Evolutionary conservation across 1,140 invertebrate genomes (phyloP), one percentile per base, ranked within the genome.

Genomic region (Psix sp.): DNA sequence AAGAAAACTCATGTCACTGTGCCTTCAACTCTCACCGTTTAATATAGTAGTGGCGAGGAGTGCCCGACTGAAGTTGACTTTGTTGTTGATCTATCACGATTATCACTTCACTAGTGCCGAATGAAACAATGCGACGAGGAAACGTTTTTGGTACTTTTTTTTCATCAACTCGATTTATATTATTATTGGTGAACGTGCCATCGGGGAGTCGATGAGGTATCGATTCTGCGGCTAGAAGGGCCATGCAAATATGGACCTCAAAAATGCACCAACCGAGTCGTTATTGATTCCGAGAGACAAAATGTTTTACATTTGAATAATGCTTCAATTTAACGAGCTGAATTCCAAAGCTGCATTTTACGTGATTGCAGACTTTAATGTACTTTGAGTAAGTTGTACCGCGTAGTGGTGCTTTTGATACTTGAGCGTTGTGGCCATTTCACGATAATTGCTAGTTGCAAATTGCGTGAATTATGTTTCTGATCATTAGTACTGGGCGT

Each of bases 251-350:
- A 38, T 43, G 52, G 45, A 51, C 51, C 68, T 63, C 59, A 72
- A 72, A 72, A 72, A 59, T 72, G 40, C 59, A 51, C 45, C 11
- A 51, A 33, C 66, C n/a, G 18, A 63, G 51, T 59, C 59, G 59
- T 72, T 72, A 72, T 72, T 72, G 68, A 72, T 72, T 72, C 56
- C 15, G 51, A 51, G 68, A 72, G 68, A 65, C 68, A 72, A 72
- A 72, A 72, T 65, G 68, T 51, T 72, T 63, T 63, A 59, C 51
- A 65, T 72, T 65, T 65, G 68, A 72, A 72, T 72, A 72, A 72
- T 65, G 68, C 68, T 65, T 57, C 51, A 45, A 52, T 63, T 63
- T 72, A 72, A 72, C 59, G 46, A 65, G 59, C 52, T 52, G 59
- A 63, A 72, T 72, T 57, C 20, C 33, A 31, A 51, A 52, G 24